Percentiles rank a stretch among this genome's conserved stretches.
Evolutionary conservation across 2,797 vertebrate genomes (phyloP).

Genomic region (Neolamprologus multifasciatus): DNA sequence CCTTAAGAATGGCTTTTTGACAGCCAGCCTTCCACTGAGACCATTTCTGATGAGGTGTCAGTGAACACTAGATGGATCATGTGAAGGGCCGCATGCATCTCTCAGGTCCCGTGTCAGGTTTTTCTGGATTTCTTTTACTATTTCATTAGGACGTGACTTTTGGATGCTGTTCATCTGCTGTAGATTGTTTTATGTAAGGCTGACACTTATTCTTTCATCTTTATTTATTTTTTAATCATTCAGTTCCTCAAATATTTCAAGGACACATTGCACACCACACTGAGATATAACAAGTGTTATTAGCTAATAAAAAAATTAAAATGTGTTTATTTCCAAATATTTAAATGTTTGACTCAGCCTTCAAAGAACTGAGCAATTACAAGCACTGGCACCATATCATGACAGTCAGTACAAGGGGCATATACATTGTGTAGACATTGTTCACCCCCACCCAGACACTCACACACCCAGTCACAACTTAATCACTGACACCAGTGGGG

Average conservation of each 20-base stretch:
- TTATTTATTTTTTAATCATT: background rate
- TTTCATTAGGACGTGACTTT: background rate
- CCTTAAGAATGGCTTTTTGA: background rate
- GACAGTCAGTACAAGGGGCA: slow-evolving; percentile 45
- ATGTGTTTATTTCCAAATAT: background rate
- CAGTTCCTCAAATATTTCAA: background rate
- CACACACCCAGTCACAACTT: slow-evolving; percentile 41
- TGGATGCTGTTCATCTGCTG: background rate
- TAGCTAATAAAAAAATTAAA: background rate
- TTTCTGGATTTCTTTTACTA: background rate
- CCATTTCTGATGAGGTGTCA: background rate
- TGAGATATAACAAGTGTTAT: background rate
- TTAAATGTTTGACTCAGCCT: background rate
- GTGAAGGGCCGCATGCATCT: background rate
- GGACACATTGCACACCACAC: background rate
- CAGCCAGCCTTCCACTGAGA: background rate
- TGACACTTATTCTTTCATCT: background rate
- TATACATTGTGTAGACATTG: slow-evolving; percentile 50
- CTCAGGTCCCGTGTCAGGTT: background rate
- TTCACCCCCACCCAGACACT: background rate
- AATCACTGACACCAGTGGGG: slow-evolving; percentile 47
- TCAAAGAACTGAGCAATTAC: background rate
- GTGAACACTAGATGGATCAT: background rate
- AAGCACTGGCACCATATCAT: background rate
- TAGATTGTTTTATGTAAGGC: background rate